Evolutionary conservation across 1,140 invertebrate genomes (phyloP), one percentile per base, ranked within the genome.

Genomic region (Anagrus nilaparvatae): DNA sequence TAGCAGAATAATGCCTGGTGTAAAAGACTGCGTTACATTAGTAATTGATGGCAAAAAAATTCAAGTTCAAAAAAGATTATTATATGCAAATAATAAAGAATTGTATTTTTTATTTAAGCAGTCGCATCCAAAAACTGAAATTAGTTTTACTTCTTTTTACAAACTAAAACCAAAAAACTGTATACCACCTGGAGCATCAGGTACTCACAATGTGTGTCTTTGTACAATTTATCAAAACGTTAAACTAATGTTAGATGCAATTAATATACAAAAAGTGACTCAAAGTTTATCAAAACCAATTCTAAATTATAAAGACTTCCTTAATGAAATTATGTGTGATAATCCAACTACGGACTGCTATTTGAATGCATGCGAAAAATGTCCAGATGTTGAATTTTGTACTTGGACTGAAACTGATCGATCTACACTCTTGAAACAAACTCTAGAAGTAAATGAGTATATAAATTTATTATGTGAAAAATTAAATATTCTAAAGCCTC

Each of bases 61-160:
- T 16, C 13, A 38, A 18, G n/a, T 33, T 14, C 36, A 30, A n/a
- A 46, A 46, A 35, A 27, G 33, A 24, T 24, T 41, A 25, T 9
- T 46, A 14, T 36, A 41, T 10, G 24, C 23, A 8, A 40, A 34
- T 40, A 8, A 40, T 16, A 47, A 47, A 34, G 20, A 47, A 27
- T n/a, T 43, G 9, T 47, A 43, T 27, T 14, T 17, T 19, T 29
- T 12, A 21, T 47, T 43, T 24, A 43, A 29, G 43, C 12, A 43
- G 8, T 12, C 33, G 12, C 13, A 24, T 35, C 29, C 16, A 4
- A 28, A 43, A 14, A 27, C 31, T 12, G 8, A 36, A 41, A 43
- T 48, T 37, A 14, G 19, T 34, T 44, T 48, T 25, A 40, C 18
- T 14, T 44, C 35, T 40, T 48, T 40, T 40, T 32, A 25, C 17